Evolutionary conservation across 2,888 invertebrate genomes (phyloP).

Genomic region (Polymixis lichenea): DNA sequence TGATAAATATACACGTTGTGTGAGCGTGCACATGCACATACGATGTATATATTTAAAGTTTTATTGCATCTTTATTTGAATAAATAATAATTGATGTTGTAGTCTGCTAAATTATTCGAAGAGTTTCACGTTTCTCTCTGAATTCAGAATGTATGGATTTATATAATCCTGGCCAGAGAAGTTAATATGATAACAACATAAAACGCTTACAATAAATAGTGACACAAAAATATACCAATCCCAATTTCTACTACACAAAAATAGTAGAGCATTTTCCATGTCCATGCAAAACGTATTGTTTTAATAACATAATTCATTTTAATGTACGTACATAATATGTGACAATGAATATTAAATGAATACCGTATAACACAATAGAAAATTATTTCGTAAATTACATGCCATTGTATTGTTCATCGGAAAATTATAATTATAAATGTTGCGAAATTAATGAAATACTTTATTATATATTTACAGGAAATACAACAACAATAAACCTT

Average conservation of each 20-base stretch:
- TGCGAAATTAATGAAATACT: background rate
- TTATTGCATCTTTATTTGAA: background rate
- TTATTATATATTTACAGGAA: constrained; percentile 3
- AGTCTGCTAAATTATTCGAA: constrained; percentile 46
- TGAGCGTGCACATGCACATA: constrained; percentile 4
- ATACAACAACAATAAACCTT: background rate
- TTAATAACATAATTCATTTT: background rate
- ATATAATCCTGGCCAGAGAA: background rate
- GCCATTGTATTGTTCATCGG: constrained; percentile 4
- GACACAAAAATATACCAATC: background rate
- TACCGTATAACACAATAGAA: background rate
- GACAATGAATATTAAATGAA: background rate
- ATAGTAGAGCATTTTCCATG: background rate
- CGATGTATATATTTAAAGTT: constrained; percentile 14
- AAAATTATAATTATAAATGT: constrained; percentile 13
- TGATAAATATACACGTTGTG: constrained; percentile 13
- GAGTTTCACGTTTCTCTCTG: background rate
- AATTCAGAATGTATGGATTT: background rate
- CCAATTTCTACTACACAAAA: background rate
- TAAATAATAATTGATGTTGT: background rate
- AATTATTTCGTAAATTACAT: constrained; percentile 10
- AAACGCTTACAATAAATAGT: background rate
- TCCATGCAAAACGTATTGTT: background rate
- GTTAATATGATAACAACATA: background rate
- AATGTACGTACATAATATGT: background rate